A percentile compares a stretch with the other conserved stretches of the same genome.
These are phyloP conservation scores for Aspidiotus rigidus DNA, from an alignment of 2,888 invertebrate species.

Conservation along the genomic window DNA sequence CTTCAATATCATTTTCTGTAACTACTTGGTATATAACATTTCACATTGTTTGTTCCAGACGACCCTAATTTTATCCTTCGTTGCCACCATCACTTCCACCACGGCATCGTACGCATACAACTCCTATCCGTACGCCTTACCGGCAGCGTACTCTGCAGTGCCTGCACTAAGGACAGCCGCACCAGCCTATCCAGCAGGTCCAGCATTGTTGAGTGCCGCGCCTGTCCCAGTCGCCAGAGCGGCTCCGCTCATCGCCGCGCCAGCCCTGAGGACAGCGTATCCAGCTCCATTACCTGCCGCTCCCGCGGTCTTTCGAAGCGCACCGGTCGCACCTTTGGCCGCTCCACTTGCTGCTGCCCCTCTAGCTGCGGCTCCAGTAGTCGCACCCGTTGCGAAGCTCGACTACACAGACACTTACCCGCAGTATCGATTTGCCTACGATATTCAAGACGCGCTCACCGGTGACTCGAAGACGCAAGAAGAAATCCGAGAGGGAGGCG, in stretches of 20 bases:
- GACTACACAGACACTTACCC: conserved; percentile 38
- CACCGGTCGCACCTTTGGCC: background rate
- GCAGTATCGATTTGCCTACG: conserved; percentile 38
- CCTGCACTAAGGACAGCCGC: background rate
- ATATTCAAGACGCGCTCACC: conserved; percentile 39
- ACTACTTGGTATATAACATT: too few species aligned
- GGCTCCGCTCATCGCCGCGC: conserved; percentile 12
- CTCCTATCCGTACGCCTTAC: conserved; percentile 20
- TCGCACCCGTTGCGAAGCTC: conserved; percentile 35
- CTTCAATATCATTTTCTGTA: too few species aligned
- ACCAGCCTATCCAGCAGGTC: background rate
- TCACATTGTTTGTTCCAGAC: conserved; percentile 1
- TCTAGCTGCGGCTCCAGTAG: conserved; percentile 40
- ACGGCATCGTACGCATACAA: conserved; percentile 23
- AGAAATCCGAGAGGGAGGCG: conserved; percentile 41
- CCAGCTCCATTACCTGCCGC: conserved; percentile 23
- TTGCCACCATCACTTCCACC: conserved; percentile 13
- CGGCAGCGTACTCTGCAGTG: conserved; percentile 6
- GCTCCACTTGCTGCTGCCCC: conserved; percentile 18
- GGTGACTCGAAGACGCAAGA: conserved; percentile 41
- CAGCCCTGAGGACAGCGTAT: conserved; percentile 10
- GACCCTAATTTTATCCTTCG: background rate
- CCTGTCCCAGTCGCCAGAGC: conserved; percentile 9
- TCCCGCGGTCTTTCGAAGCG: conserved; percentile 3
- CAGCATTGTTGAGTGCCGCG: background rate